Evolutionary conservation across 2,797 vertebrate species (phyloP), one percentile per base, ranked within the genome.

Genomic region (Syncerus caffer): DNA sequence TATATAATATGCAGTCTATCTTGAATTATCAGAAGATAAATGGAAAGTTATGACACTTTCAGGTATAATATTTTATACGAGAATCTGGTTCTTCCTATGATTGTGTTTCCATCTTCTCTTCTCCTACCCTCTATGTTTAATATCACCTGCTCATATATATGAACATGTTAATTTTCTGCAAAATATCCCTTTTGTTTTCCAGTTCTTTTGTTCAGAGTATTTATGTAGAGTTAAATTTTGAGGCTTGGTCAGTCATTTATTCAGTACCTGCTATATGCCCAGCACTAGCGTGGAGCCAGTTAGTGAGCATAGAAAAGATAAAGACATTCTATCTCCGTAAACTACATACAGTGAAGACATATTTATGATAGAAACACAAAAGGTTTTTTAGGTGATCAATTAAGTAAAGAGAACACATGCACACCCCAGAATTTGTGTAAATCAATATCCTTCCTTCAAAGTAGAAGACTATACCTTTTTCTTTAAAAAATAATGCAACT

Each of bases 11-110:
- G 42, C 16, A 51, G 2, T 25, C 62, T 47, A 11, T 58, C 71
- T 67, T 82, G 57, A 74, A 50, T 92, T 58, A 92, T 87, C 45
- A 93, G 84, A 93, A 94, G 79, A 67, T 58, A 94, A 96, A 67
- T 78, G 16, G 85, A 76, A 89, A 57, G 42, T 13, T 53, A 79
- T n/a, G 60, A 47, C 50, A 71, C 15, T 55, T 87, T 27, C n/a
- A 88, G 58, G 51, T 42, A 13, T 42, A 80, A 21, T 38, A 17
- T 84, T 71, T 0, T 64, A 25, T 51, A 55, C 4, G 50, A 15
- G 42, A 71, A 55, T 71, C 12, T 17, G 21, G 19, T 55, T 96
- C 15, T 86, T 89, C 19, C 1, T 2, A 3, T 64, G 78, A 34
- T 53, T 90, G 89, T 84, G 16, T 89, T 96, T 91, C 23, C 3